Percentiles rank a stretch among this genome's conserved stretches.
phyloP scores from a whole-genome alignment of 2,113 vertebrate species.

The Coregonus clupeaformis region DNA sequence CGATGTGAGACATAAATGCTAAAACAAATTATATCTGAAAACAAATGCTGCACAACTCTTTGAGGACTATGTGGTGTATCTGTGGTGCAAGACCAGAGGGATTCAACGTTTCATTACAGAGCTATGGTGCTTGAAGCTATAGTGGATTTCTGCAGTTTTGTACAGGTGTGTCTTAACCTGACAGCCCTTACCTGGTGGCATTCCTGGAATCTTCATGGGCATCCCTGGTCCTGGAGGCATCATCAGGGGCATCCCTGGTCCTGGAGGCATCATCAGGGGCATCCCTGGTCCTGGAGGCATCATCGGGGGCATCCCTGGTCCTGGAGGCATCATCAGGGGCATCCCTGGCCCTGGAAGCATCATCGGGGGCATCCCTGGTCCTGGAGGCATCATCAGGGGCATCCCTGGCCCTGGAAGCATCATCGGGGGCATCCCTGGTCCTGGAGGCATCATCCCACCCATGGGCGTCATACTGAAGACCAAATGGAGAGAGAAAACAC shows the following conservation, averaged over 20 bases:
- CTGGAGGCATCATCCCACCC: conserved; percentile 78
- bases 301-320: background rate
- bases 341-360: conserved; percentile 68
- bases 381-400: conserved; percentile 64
- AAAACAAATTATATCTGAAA: too few relatives aligned
- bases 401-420: conserved; percentile 68
- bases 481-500: background rate
- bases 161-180: conserved; percentile 43
- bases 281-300: conserved; percentile 68
- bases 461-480: conserved; percentile 81
- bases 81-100: too few relatives aligned
- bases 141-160: background rate
- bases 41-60: conserved; percentile 25
- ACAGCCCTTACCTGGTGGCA: conserved; percentile 55
- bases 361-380: background rate
- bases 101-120: too few relatives aligned
- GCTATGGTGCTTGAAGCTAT: too few relatives aligned
- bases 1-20: too few relatives aligned
- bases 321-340: conserved; percentile 64
- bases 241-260: background rate
- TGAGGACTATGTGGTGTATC: too few relatives aligned
- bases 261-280: conserved; percentile 64
- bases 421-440: background rate
- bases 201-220: conserved; percentile 18
- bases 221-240: conserved; percentile 69